Evolutionary conservation across 2,888 invertebrate genomes (phyloP), one percentile per base, ranked within the genome.

Genomic region (Smittia aterrima): DNA sequence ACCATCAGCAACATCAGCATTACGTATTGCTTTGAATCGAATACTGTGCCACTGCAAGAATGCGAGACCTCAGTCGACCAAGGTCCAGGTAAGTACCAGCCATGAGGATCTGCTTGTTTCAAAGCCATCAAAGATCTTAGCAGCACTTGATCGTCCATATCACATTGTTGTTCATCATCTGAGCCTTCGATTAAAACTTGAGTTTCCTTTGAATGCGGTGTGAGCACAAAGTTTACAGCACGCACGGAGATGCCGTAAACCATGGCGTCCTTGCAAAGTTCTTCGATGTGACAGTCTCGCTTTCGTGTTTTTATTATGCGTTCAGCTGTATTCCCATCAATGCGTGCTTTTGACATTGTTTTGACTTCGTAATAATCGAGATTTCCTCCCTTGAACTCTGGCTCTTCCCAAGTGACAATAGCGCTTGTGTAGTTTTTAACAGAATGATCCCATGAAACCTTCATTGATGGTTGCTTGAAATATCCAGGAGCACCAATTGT

Each of bases 301-400:
- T 53, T 6, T 9, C 77, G 76, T 41, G 79, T 80, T 24, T 75
- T 75, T 2, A 70, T 18, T 6, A 64, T 66, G 1, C 1, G n/a
- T n/a, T 64, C 41, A 27, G 1, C 11, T 3, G 11, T 9, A 7
- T 32, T n/a, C 1, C 53, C 41, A 13, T 27, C 73, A 4, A 54
- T 74, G 3, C 13, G 9, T 1, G 22, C 6, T 53, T 25, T 73
- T 2, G 75, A 62, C 7, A 47, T 47, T 20, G 75, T 74, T 70
- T 73, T 71, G 1, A 90, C 82, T 81, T 89, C 85, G 78, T 88
- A 90, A 64, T 80, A 82, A 76, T 87, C 86, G 0, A 88, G 79
- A 18, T 84, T 84, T 1, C 89, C 89, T 7, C 86, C 86, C 22
- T 85, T 82, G 58, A 79, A 79, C 18, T 77, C 76, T 3, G 89